These are phyloP conservation scores for Trochalopteron elliotii DNA, from an alignment of 2,113 vertebrate species.

Conservation along the genomic window DNA sequence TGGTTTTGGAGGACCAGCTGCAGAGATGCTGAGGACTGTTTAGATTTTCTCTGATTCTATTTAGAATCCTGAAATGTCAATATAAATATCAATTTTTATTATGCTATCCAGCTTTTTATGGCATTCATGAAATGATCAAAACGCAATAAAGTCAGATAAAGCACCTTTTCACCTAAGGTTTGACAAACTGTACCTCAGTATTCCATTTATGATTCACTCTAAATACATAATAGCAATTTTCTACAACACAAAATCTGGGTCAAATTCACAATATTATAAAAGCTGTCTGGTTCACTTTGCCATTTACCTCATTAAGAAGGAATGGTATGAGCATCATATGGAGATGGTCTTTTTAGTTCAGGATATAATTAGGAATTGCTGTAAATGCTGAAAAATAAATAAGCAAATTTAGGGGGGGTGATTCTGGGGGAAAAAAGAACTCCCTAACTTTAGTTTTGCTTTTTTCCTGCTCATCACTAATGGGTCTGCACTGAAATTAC, in stretches of 20 bases:
- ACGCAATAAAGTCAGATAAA: conserved; percentile 59
- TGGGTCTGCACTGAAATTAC: not conserved
- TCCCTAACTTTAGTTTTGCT: not conserved
- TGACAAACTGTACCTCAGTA: conserved; percentile 21
- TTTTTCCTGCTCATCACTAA: conserved; percentile 27
- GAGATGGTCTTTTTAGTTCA: conserved; percentile 19
- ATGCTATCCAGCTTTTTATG: conserved; percentile 60
- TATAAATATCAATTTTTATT: conserved; percentile 77
- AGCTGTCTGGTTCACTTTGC: conserved; percentile 25
- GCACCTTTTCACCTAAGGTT: conserved; percentile 50
- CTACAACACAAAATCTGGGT: conserved; percentile 18
- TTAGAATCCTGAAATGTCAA: conserved; percentile 73
- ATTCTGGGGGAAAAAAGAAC: not conserved
- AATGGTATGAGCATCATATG: conserved; percentile 32
- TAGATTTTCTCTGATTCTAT: conserved; percentile 70
- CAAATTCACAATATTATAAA: conserved; percentile 21
- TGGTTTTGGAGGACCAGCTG: conserved; percentile 44
- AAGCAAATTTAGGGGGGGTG: not conserved
- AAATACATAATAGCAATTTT: conserved; percentile 28
- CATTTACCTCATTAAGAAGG: conserved; percentile 57
- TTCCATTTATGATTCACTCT: conserved; percentile 45
- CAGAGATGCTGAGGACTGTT: conserved; percentile 54
- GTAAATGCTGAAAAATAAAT: conserved; percentile 35
- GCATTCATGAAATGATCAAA: conserved; percentile 64
- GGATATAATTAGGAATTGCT: conserved; percentile 61